Percentiles rank a stretch among this genome's conserved stretches.
phyloP scores from a whole-genome alignment of 2,888 invertebrate species.

The Neuroscelio doddi region DNA sequence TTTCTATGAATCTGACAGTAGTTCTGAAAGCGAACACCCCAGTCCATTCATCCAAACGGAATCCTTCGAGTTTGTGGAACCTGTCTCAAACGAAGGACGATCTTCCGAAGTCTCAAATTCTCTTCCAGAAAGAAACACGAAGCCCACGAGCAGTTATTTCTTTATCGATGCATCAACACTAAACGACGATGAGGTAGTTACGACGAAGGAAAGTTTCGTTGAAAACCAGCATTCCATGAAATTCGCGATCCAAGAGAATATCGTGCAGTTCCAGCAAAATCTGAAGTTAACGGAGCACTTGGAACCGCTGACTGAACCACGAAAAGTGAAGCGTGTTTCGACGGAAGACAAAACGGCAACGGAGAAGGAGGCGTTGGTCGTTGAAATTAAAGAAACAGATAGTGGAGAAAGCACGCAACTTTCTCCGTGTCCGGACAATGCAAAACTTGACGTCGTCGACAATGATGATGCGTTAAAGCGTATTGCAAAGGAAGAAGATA shows the following conservation, averaged over 20 bases:
- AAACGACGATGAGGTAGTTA: conserved; percentile 76
- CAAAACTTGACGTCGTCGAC: conserved; percentile 45
- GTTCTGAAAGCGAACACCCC: conserved; percentile 50
- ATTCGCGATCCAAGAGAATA: conserved; percentile 54
- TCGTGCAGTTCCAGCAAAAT: conserved; percentile 65
- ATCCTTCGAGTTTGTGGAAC: conserved; percentile 61
- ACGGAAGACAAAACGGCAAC: conserved; percentile 57
- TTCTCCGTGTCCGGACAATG: conserved; percentile 68
- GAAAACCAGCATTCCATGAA: conserved; percentile 14
- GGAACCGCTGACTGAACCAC: conserved; percentile 56
- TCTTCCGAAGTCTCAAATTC: conserved; percentile 23
- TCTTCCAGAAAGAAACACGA: conserved; percentile 31
- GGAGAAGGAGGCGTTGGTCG: conserved; percentile 66
- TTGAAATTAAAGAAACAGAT: conserved; percentile 70
- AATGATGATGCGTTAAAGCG: conserved; percentile 19
- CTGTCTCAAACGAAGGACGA: conserved; percentile 26
- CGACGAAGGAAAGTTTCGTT: conserved; percentile 7
- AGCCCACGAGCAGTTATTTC: conserved; percentile 75
- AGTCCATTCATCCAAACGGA: conserved; percentile 54
- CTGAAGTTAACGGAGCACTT: conserved; percentile 62
- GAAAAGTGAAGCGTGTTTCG: conserved; percentile 55
- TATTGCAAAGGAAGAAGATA: conserved; percentile 18
- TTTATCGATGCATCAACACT: conserved; percentile 87
- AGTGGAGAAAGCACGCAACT: conserved; percentile 68
- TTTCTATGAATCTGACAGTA: conserved; percentile 64